These are phyloP conservation scores for Plutomurus gul DNA, from an alignment of 1,140 invertebrate species.

Conservation along the genomic window DNA sequence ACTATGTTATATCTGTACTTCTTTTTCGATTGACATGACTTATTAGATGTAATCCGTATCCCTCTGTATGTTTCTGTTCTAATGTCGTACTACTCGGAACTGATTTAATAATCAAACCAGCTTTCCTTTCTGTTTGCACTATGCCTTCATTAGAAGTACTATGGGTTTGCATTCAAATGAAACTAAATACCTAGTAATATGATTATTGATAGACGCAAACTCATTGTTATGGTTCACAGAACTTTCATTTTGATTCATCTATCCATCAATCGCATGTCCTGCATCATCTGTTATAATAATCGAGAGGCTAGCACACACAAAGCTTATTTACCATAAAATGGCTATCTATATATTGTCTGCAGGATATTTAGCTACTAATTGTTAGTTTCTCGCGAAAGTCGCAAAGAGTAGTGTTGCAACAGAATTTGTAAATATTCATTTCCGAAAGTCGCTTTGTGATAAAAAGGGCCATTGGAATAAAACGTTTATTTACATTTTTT, in stretches of 20 bases:
- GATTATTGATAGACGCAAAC: constrained; percentile 23
- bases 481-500: too few species aligned
- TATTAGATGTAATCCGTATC: not conserved
- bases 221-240: constrained; percentile 16
- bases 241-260: constrained; percentile 32
- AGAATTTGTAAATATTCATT: not conserved
- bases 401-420: not conserved
- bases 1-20: too few species aligned
- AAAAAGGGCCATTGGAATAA: too few species aligned
- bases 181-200: too few species aligned
- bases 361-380: not conserved
- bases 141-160: constrained; percentile 2
- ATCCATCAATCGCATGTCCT: constrained; percentile 35
- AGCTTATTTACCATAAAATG: too few species aligned
- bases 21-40: too few species aligned
- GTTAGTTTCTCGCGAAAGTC: not conserved
- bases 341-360: too few species aligned
- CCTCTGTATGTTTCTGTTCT: not conserved
- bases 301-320: too few species aligned
- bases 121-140: not conserved
- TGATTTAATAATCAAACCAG: constrained; percentile 22
- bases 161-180: too few species aligned
- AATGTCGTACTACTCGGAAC: too few species aligned
- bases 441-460: too few species aligned
- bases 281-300: too few species aligned